Evolutionary conservation across 2,113 vertebrate genomes (phyloP).

Genomic region (Brachypodius melanocephalos): DNA sequence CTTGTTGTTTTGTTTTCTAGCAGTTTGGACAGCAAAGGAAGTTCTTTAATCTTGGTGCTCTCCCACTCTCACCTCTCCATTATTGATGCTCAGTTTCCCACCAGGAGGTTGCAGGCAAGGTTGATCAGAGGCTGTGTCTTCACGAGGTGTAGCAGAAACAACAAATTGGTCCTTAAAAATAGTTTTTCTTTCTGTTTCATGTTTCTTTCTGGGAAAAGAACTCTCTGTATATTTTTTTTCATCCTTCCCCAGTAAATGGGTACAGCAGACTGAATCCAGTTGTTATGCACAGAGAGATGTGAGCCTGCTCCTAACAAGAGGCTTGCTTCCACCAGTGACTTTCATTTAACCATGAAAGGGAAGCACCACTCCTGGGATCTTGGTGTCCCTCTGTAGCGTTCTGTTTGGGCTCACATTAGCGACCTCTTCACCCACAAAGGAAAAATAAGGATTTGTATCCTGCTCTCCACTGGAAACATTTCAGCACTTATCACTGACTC

Average conservation of each 20-base stretch:
- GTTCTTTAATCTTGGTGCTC: conserved; percentile 11
- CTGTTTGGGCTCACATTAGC: not conserved
- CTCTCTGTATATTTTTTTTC: not conserved
- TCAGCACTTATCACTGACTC: conserved; percentile 13
- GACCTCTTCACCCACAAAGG: conserved; percentile 19
- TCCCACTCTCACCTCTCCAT: not conserved
- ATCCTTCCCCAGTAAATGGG: not conserved
- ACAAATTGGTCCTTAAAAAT: conserved; percentile 44
- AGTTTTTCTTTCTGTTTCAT: not conserved
- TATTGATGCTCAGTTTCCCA: not conserved
- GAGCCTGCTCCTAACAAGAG: not conserved
- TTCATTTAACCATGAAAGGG: conserved; percentile 15
- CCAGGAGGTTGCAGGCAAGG: not conserved
- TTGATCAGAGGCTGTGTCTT: conserved; percentile 31
- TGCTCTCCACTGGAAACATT: not conserved
- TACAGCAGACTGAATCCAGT: not conserved
- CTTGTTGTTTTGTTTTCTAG: not conserved
- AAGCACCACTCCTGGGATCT: not conserved
- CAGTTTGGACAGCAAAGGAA: not conserved
- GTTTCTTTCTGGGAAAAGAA: not conserved
- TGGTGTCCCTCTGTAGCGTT: not conserved
- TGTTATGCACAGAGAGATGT: not conserved
- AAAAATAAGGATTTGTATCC: conserved; percentile 8
- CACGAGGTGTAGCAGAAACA: not conserved
- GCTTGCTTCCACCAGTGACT: not conserved